Base-by-base conservation (phyloP, 2,113 vertebrate genomes). In the Thymallus thymallus region DNA sequence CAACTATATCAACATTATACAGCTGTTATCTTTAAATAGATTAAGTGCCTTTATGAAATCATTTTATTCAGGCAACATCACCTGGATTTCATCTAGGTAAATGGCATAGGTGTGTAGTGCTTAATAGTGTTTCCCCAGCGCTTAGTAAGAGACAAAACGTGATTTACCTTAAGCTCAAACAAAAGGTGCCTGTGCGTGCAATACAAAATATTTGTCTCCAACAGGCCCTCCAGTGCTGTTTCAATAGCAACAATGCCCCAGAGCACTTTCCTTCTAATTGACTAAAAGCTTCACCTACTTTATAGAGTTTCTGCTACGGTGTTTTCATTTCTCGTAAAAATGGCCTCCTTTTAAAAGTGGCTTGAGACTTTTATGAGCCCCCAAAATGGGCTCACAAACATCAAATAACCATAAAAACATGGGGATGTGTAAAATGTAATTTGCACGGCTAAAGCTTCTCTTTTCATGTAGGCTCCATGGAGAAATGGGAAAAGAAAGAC, bases 251-350 rank as follows among this genome's bases (percentile, higher is more conserved):
- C 83, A 89, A 82, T 79, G 78, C 71, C 78, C 75, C 76, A 60
- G 72, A 82, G 84, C 81, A 22, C 85, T 90, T 81, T 82, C 69
- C 70, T 68, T 84, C 86, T 90, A 92, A 92, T 94, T 89, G 88
- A 89, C 87, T 91, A 91, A 92, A 92, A 93, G 90, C 91, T 80
- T 89, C 78, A 76, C 81, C 80, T 83, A 79, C 86, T 92, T 91
- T 93, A 92, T 92, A 86, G 89, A 92, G 88, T 89, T 92, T 92
- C 85, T 87, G 86, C 87, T 82, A 81, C 86, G 82, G 84, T 88
- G 78, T 91, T 92, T 91, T 90, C 86, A 81, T 87, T 89, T 92
- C 90, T 91, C 83, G 82, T 92, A 92, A 93, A 92, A 88, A 85
- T 12, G 32, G 63, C 80, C 69, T 86, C 84, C 84, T 86, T 88